A percentile compares a stretch with the other conserved stretches of the same genome.
Evolutionary conservation across 2,888 invertebrate species (phyloP).

Genomic region (Hyles lineata): DNA sequence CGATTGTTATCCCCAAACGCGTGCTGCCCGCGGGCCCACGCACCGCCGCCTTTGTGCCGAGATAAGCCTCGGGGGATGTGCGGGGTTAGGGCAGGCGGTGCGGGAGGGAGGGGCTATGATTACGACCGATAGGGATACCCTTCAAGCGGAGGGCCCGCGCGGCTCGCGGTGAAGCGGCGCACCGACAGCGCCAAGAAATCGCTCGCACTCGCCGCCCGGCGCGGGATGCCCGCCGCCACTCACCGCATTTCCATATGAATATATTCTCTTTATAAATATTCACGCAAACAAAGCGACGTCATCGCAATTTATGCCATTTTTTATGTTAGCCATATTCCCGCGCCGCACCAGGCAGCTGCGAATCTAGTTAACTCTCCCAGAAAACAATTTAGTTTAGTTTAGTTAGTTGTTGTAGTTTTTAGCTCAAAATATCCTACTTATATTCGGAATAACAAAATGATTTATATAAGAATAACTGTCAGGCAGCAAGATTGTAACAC

Average conservation of each 20-base stretch:
- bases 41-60: conserved; percentile 48
- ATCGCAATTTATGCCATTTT: conserved; percentile 10
- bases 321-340: not conserved
- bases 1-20: conserved; percentile 49
- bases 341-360: not conserved
- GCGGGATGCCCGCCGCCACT: not conserved
- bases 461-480: no score
- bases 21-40: conserved; percentile 36
- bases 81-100: conserved; percentile 2
- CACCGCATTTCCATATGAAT: conserved; percentile 11
- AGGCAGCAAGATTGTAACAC: no score
- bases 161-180: not conserved
- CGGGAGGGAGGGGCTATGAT: not conserved
- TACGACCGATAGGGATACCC: conserved; percentile 22
- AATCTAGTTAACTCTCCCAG: not conserved
- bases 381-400: not conserved
- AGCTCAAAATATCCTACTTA: not conserved
- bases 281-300: not conserved
- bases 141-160: conserved; percentile 20
- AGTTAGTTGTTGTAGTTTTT: no score
- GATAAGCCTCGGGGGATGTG: conserved; percentile 49
- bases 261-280: conserved; percentile 18
- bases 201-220: not conserved
- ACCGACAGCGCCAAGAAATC: not conserved
- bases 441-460: not conserved